These are phyloP conservation scores for Campylomormyrus numenius DNA, from an alignment of 2,113 vertebrate species.

Conservation along the genomic window DNA sequence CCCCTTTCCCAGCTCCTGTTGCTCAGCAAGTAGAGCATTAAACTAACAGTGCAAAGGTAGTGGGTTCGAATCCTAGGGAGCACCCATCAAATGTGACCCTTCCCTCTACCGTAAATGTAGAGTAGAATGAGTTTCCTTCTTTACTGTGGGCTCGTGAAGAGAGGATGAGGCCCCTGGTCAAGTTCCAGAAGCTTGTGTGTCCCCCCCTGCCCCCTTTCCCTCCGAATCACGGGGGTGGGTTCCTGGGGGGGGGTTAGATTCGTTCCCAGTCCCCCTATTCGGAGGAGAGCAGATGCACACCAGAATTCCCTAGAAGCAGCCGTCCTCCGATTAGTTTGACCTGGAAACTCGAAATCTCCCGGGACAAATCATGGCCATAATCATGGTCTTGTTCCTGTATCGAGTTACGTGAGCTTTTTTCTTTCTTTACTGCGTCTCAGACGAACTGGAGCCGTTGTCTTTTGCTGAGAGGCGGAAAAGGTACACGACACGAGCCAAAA, in stretches of 20 bases:
- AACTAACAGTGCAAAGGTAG: not conserved
- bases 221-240: constrained; percentile 30
- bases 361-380: constrained; percentile 54
- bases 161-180: not conserved
- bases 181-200: not conserved
- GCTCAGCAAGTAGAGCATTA: not conserved
- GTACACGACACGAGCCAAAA: not conserved
- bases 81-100: not conserved
- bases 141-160: not conserved
- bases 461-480: constrained; percentile 23
- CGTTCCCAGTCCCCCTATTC: not conserved
- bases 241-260: not conserved
- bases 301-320: not conserved
- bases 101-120: not conserved
- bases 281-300: not conserved
- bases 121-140: not conserved
- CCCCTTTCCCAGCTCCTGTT: not conserved
- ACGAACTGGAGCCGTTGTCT: constrained; percentile 49
- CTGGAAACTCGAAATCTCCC: constrained; percentile 37
- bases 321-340: not conserved
- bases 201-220: constrained; percentile 26
- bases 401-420: constrained; percentile 19
- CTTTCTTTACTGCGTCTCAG: constrained; percentile 37
- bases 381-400: constrained; percentile 48
- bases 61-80: not conserved